Conservation (phyloP, 2,888 invertebrate species). For the Spilarctia lutea region DNA sequence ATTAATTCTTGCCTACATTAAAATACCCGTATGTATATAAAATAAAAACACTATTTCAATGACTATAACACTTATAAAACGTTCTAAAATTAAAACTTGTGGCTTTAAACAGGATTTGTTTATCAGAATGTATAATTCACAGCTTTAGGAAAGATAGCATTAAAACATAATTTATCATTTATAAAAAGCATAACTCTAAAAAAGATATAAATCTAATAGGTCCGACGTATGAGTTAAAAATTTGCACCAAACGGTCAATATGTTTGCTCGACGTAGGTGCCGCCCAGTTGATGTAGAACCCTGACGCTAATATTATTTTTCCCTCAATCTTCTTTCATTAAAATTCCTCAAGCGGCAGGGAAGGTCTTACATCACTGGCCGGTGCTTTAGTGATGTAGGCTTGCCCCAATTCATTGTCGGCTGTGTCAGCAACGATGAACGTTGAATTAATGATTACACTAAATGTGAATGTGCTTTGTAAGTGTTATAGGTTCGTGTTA, state of each 20-base stretch:
- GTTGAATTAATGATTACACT: constrained; percentile 51
- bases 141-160: background rate
- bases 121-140: background rate
- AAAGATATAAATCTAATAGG: background rate
- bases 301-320: constrained; percentile 13
- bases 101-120: background rate
- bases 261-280: constrained; percentile 1
- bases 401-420: constrained; percentile 49
- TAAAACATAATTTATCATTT: background rate
- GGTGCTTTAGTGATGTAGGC: constrained; percentile 48
- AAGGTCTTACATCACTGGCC: constrained; percentile 43
- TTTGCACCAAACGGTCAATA: background rate
- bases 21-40: too few species aligned
- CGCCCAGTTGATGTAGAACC: constrained; percentile 20
- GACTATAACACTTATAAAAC: background rate
- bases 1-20: background rate
- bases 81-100: background rate
- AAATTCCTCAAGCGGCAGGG: constrained; percentile 15
- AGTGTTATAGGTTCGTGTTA: constrained; percentile 33
- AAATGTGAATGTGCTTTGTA: constrained; percentile 34
- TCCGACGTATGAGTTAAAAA: constrained; percentile 5
- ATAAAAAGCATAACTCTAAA: background rate
- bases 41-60: background rate
- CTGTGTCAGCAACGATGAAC: constrained; percentile 50
- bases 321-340: constrained; percentile 4